Evolutionary conservation across 2,113 vertebrate species (phyloP), one percentile per base, ranked within the genome.

Genomic region (Coreoperca whiteheadi): DNA sequence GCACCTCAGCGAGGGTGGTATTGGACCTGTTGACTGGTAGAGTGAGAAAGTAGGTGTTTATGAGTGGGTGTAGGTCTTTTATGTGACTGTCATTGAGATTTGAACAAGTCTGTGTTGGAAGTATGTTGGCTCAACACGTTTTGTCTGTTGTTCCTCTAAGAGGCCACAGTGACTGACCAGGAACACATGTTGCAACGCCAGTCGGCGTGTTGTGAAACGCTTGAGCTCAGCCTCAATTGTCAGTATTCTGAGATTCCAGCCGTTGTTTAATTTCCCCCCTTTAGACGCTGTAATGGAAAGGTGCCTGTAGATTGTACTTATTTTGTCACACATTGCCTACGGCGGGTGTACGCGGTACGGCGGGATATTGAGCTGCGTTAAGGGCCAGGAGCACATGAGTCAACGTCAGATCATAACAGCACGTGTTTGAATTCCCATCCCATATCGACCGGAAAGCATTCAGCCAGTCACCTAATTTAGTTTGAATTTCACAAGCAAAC

Each of bases 91-190:
- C 81, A 90, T 54, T 79, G 89, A 82, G 75, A 89, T 74, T 84
- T 82, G 77, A 81, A 56, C 76, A 51, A 61, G 90, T 72, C 43
- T 76, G 73, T 23, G 83, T 91, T 88, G 92, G 87, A 93, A 90
- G 84, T 83, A 41, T 69, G 74, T 84, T 61, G 56, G 74, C 79
- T 82, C 76, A 79, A 65, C 48, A 72, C 60, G 76, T 15, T n/a
- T n/a, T 12, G 81, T 88, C 77, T 74, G 30, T 91, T 91, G 84
- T 89, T 77, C 80, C 77, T 57, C 8, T 56, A 28, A 89, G 79
- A 72, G 78, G 43, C 84, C 74, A 41, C 57, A 56, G 46, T 87
- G 89, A 86, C 84, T 77, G 82, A 90, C 84, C 73, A 73, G 90
- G 89, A 91, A 82, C 87, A 88, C 74, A 61, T 85, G 90, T 82